Base-by-base conservation (phyloP, 2,797 vertebrate genomes). In the Alectoris magna region DNA sequence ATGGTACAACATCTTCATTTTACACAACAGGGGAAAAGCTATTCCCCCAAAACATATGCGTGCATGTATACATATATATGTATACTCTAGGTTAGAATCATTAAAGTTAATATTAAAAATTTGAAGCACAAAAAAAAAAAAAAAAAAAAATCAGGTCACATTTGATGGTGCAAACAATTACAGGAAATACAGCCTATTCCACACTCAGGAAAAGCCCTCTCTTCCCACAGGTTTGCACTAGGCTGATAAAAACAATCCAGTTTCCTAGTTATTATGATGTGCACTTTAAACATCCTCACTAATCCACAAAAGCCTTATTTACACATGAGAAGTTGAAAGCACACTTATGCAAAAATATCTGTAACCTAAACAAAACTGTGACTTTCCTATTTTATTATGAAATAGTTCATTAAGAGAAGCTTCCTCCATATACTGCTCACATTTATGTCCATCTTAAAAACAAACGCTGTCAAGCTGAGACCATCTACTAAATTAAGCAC, bases 171-270 rank as follows among this genome's bases (percentile, higher is more conserved):
- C 90, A 96, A 96, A 97, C 96, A 98, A 98, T 97, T 70, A 83
- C 87, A 97, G 97, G 97, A 98, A 98, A 95, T 72, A 80, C 91
- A 88, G 94, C 89, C 88, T 92, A 93, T 93, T 95, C 94, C 92
- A 96, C 77, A 89, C 77, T 72, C 92, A 94, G 94, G 94, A 97
- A 97, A 75, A 95, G 83, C 76, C 81, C 93, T 94, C 88, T 81
- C 96, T 98, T 97, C 96, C 97, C 96, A 96, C 86, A 94, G 64
- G 96, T 94, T 97, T 98, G 96, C 85, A 87, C 92, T 46, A 89
- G 66, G 73, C 91, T 96, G 97, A 97, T 97, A 97, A 95, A 97
- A 97, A 97, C 91, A 97, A 94, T 94, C 84, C 78, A 90, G 92
- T 73, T 97, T 97, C 96, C 96, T 95, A 85, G 83, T 87, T 94